Conservation (phyloP, 2,888 invertebrate species). For the Calliscelio sp. region DNA sequence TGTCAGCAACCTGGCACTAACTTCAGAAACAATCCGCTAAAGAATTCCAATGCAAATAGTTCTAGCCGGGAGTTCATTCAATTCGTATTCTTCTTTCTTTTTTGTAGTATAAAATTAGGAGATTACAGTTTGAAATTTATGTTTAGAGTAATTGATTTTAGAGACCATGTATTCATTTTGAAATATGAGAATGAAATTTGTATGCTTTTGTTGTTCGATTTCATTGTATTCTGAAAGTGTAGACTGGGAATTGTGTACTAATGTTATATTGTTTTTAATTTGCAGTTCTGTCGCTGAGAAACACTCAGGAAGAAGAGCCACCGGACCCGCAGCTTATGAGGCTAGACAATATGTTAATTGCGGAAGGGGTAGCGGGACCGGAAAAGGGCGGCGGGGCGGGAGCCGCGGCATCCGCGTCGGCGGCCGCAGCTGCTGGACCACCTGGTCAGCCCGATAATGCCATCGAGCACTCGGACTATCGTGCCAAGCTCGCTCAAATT, state of each 20-base stretch:
- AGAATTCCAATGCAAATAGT: constrained; percentile 9
- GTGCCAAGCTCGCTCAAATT: constrained; percentile 99
- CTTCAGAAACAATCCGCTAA: background rate
- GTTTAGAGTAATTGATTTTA: no score
- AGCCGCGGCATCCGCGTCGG: constrained; percentile 95
- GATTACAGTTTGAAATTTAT: no score
- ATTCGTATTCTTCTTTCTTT: no score
- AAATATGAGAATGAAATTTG: no score
- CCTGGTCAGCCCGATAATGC: constrained; percentile 95
- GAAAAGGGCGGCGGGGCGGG: constrained; percentile 97
- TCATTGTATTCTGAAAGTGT: no score
- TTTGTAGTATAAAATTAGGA: no score
- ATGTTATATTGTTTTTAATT: constrained; percentile 69
- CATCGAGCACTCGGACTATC: constrained; percentile 99
- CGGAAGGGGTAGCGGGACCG: constrained; percentile 98
- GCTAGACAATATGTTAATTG: constrained; percentile 99
- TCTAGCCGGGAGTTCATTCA: no score
- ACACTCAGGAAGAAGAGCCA: constrained; percentile 99
- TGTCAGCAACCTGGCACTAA: constrained; percentile 15
- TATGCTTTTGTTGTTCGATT: constrained; percentile 38
- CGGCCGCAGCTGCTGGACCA: constrained; percentile 90
- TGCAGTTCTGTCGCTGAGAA: constrained; percentile 96
- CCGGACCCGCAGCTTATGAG: constrained; percentile 99
- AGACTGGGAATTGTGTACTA: background rate
- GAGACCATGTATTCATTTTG: no score